Base-by-base conservation (phyloP, 2,888 invertebrate genomes). In the Eilema griseolum region DNA sequence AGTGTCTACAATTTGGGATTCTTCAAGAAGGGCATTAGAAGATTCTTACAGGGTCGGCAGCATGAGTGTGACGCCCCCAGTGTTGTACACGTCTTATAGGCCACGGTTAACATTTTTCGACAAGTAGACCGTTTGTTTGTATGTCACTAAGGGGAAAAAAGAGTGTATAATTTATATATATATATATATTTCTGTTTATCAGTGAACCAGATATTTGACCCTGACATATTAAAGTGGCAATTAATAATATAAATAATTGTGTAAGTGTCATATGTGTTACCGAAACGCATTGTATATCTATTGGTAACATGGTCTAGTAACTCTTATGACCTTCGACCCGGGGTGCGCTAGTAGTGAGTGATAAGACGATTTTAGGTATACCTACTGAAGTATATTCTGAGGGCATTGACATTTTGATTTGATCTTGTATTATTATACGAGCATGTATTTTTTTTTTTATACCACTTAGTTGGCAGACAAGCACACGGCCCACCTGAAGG, bases 261-360 rank as follows among this genome's bases (percentile, higher is more conserved):
- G 46, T 46, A 46, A 46, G 20, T 46, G 20, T 52, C 52, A 20
- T 10, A n/a, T 10, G n/a, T 10, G 52, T 52, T 52, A 52, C 52
- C 52, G 2, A 28, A 59, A 26, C 26, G 14, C 3, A 0, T 10
- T 16, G 12, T 3, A 0, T 20, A 59, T 59, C 26, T 59, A 59
- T 24, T 59, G 59, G 20, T 59, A 59, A 59, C 59, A 5, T 59
- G 59, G 24, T 59, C 59, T 24, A 59, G 59, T 59, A 16, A 59
- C 59, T 59, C 26, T 1, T 59, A 2, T 14, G 59, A 59, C 28
- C 26, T 59, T 20, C 8, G 59, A 20, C 28, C n/a, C 10, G 1
- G 1, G 20, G 20, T n/a, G 52, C n/a, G n/a, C 2, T 3, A 1
- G 3, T 16, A 41, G n/a, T 16, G 14, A 41, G 41, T 20, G 46